Evolutionary conservation across 2,888 invertebrate genomes (phyloP).

Genomic region (Sicus ferrugineus): DNA sequence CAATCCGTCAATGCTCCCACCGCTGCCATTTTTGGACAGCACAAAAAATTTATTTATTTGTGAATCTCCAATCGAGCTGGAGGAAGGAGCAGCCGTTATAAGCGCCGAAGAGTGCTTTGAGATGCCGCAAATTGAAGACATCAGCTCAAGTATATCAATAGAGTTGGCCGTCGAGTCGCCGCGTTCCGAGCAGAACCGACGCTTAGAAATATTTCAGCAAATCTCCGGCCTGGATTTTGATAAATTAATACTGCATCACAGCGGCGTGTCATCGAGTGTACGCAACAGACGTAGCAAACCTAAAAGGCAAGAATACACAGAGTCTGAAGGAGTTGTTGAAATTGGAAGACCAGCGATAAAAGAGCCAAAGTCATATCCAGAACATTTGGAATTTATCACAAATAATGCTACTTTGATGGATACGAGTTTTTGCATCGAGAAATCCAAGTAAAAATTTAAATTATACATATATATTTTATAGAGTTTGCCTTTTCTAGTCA

Average conservation of each 20-base stretch:
- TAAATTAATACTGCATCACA: constrained; percentile 74
- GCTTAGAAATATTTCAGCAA: constrained; percentile 73
- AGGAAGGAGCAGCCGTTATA: constrained; percentile 65
- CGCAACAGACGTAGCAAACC: constrained; percentile 42
- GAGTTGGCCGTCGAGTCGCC: constrained; percentile 61
- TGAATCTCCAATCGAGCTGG: constrained; percentile 62
- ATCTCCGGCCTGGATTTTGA: constrained; percentile 78
- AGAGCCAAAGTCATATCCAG: constrained; percentile 24
- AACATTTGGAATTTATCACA: constrained; percentile 49
- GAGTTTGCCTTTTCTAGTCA: background rate
- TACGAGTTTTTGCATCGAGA: constrained; percentile 62
- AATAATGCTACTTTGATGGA: constrained; percentile 65
- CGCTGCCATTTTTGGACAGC: constrained; percentile 53
- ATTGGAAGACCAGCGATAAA: constrained; percentile 50
- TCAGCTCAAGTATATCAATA: constrained; percentile 65
- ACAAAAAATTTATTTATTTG: constrained; percentile 49
- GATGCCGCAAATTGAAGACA: constrained; percentile 69
- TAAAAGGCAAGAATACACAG: constrained; percentile 32
- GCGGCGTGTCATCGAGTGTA: constrained; percentile 59
- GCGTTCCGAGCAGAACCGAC: constrained; percentile 62
- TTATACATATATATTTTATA: background rate
- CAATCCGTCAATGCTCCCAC: constrained; percentile 61
- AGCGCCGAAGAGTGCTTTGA: constrained; percentile 81
- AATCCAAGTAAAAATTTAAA: constrained; percentile 44
- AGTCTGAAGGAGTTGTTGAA: constrained; percentile 58